phyloP scores from a whole-genome alignment of 2,888 invertebrate genomes.

The Trichogramma dendrolimi region DNA sequence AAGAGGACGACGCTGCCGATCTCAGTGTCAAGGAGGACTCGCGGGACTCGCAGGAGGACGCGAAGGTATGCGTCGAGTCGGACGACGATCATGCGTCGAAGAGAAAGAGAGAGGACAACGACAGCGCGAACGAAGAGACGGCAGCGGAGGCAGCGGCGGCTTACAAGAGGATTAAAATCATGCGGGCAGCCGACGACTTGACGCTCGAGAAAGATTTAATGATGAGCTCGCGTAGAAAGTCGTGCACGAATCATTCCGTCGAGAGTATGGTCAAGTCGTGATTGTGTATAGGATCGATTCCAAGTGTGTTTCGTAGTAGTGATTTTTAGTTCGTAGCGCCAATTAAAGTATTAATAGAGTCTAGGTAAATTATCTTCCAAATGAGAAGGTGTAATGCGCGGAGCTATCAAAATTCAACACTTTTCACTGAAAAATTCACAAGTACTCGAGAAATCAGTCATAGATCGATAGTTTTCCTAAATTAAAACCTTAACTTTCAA shows the following conservation, averaged over 20 bases:
- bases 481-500: too few relatives aligned
- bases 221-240: constrained; percentile 4
- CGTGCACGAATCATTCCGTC: constrained; percentile 48
- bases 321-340: too few relatives aligned
- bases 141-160: background rate
- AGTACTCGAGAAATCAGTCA: too few relatives aligned
- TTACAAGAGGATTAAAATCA: background rate
- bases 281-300: background rate
- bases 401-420: too few relatives aligned
- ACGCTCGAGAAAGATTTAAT: constrained; percentile 8
- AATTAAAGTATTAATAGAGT: too few relatives aligned
- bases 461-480: too few relatives aligned
- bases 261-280: constrained; percentile 50
- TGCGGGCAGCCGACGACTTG: constrained; percentile 15
- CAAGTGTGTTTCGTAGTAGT: too few relatives aligned
- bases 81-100: background rate
- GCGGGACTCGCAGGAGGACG: background rate
- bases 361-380: too few relatives aligned
- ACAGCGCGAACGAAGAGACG: constrained; percentile 22
- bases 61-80: constrained; percentile 23
- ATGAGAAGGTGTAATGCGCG: too few relatives aligned
- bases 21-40: background rate
- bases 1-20: constrained; percentile 17
- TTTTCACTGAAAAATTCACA: too few relatives aligned
- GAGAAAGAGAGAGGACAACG: constrained; percentile 30